A percentile compares a stretch with the other conserved stretches of the same genome.
Conservation (phyloP, 2,888 invertebrate genomes). For the Zaprionus obscuricornis region DNA sequence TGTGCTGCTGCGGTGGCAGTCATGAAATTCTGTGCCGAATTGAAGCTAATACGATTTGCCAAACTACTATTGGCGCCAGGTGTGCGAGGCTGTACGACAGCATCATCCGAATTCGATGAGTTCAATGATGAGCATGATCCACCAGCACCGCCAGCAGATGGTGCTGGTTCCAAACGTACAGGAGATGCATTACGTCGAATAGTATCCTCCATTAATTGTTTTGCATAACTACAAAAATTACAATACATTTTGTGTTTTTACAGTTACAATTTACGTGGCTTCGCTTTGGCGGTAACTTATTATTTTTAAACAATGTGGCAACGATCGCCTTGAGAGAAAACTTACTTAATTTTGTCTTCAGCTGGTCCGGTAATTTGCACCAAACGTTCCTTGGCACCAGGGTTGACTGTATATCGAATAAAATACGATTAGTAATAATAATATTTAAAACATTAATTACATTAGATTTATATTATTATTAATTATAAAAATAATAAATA, state of each 20-base stretch:
- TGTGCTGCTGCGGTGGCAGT: slow-evolving; percentile 78
- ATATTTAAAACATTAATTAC: slow-evolving; percentile 14
- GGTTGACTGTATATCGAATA: slow-evolving; percentile 88
- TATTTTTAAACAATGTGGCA: not conserved
- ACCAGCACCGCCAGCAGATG: slow-evolving; percentile 83
- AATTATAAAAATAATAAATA: not conserved
- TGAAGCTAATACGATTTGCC: slow-evolving; percentile 81
- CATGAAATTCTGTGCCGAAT: slow-evolving; percentile 82
- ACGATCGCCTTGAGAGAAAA: slow-evolving; percentile 45
- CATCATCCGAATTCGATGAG: slow-evolving; percentile 87
- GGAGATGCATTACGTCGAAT: slow-evolving; percentile 97
- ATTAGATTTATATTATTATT: not conserved
- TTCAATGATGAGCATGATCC: slow-evolving; percentile 92
- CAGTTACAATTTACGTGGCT: not conserved
- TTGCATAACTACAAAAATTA: slow-evolving; percentile 89
- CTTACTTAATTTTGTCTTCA: slow-evolving; percentile 96
- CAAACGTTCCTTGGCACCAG: slow-evolving; percentile 96
- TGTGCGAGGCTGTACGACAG: slow-evolving; percentile 76
- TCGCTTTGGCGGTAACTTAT: not conserved
- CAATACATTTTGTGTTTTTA: not conserved
- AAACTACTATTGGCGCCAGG: slow-evolving; percentile 70
- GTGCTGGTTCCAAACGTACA: slow-evolving; percentile 87
- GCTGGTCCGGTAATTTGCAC: slow-evolving; percentile 97
- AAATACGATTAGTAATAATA: slow-evolving; percentile 1
- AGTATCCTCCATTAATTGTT: slow-evolving; percentile 96